Base-by-base conservation (phyloP, 2,113 vertebrate genomes). In the Dasyornis broadbenti region DNA sequence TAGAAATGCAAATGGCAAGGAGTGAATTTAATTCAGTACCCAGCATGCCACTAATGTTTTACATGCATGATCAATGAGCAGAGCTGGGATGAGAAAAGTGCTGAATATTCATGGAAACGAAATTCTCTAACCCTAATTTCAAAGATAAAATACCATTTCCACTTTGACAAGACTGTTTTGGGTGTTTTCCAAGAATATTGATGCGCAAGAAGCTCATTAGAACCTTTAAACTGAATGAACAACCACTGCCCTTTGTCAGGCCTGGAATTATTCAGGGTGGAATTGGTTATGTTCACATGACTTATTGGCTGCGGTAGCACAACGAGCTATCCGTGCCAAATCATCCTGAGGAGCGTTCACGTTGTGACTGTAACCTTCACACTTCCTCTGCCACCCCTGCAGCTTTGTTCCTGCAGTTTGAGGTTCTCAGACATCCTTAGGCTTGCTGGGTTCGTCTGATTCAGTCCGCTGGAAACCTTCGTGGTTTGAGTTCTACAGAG, bases 1-100 rank as follows among this genome's bases (percentile, higher is more conserved):
- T 15, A 79, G 92, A 97, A 96, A 84, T 94, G 76, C 84, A 95
- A 95, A 89, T 59, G 68, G 94, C 78, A 93, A 94, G 90, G 90
- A 68, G 53, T 68, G 86, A 93, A 89, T 95, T 94, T 90, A 93
- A 95, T 95, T 94, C 92, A 85, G 85, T 53, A 92, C 81, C 93
- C 92, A 92, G 80, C 71, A 90, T 71, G 89, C 77, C 77, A 65
- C 90, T 95, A 79, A 92, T 80, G 82, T 92, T 92, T 86, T 65
- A 96, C 86, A 86, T 78, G 76, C 92, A 82, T 96, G 97, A 97
- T 95, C 96, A 90, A 95, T 93, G 86, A 96, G 96, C 57, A 84
- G 86, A 86, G 81, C 82, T 6, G 7, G 65, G 89, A 95, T 82
- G 90, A 81, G 75, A 90, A 82, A 95, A 94, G 77, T 75, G 92